Conservation (phyloP, 2,888 invertebrate species). For the Eudemis profundana region DNA sequence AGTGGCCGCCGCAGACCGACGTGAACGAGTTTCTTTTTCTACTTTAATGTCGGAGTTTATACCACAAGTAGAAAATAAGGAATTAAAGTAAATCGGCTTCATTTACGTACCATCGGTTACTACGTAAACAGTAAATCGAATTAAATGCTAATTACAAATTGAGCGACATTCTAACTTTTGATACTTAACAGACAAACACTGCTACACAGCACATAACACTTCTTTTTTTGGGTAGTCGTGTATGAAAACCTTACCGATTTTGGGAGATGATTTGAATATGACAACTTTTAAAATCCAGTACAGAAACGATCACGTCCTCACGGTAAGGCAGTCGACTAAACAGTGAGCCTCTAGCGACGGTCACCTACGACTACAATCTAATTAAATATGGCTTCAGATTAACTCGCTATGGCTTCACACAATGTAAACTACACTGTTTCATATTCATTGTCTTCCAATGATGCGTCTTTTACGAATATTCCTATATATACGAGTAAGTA, state of each 20-base stretch:
- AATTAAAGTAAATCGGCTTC: conserved; percentile 41
- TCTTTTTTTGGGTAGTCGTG: too few species aligned
- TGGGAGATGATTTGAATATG: background rate
- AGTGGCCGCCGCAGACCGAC: conserved; percentile 61
- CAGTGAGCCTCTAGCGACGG: conserved; percentile 69
- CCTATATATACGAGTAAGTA: background rate
- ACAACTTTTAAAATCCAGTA: conserved; percentile 49
- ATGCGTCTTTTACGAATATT: conserved; percentile 1
- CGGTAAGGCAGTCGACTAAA: conserved; percentile 61
- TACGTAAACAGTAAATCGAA: background rate
- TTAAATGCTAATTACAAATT: background rate
- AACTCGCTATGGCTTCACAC: conserved; percentile 78
- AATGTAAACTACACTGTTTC: conserved; percentile 74
- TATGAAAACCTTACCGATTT: conserved; percentile 11
- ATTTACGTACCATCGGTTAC: conserved; percentile 10
- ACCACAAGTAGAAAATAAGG: conserved; percentile 47
- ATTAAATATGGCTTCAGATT: conserved; percentile 85
- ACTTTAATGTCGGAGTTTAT: conserved; percentile 53
- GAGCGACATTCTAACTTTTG: background rate
- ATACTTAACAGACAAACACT: background rate
- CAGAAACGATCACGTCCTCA: conserved; percentile 57
- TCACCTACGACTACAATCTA: conserved; percentile 78
- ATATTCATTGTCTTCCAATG: conserved; percentile 63
- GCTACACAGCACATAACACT: background rate
- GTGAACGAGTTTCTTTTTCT: conserved; percentile 48